phyloP scores from a whole-genome alignment of 1,140 invertebrate species.

The Pseudomyrmex pallidus region DNA sequence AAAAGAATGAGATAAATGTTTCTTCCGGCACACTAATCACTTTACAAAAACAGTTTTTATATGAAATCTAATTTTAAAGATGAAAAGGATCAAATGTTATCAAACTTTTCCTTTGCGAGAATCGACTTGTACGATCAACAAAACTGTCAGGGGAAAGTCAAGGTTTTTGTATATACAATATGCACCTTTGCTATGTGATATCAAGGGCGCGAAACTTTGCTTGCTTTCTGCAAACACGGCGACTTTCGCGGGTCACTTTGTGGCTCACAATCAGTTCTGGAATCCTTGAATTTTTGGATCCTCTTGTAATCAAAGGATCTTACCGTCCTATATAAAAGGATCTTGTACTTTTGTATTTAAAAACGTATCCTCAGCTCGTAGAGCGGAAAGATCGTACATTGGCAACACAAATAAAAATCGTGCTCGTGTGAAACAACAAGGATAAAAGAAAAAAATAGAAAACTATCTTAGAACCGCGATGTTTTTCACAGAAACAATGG shows the following conservation, averaged over 20 bases:
- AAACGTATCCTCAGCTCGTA: conserved; percentile 7
- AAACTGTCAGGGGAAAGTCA: conserved; percentile 38
- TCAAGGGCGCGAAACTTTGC: conserved; percentile 44
- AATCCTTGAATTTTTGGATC: conserved; percentile 47
- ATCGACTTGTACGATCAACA: background rate
- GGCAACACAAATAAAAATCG: conserved; percentile 10
- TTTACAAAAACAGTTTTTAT: background rate
- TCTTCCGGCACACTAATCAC: too few relatives aligned
- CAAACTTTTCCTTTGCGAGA: conserved; percentile 6
- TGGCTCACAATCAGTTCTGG: conserved; percentile 52
- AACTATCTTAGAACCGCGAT: conserved; percentile 39
- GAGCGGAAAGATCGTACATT: conserved; percentile 42
- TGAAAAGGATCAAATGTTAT: conserved; percentile 19
- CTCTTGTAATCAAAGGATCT: conserved; percentile 53
- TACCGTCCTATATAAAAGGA: conserved; percentile 51
- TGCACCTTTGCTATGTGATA: conserved; percentile 44
- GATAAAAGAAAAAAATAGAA: conserved; percentile 18
- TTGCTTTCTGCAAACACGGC: conserved; percentile 54
- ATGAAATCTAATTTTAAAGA: background rate
- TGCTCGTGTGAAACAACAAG: conserved; percentile 25
- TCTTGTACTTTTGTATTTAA: conserved; percentile 57
- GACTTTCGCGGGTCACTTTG: conserved; percentile 34
- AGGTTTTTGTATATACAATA: conserved; percentile 68
- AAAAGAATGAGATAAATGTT: background rate
- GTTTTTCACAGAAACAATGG: conserved; percentile 16